Conservation (phyloP, 2,113 vertebrate genomes). For the Gavia stellata region DNA sequence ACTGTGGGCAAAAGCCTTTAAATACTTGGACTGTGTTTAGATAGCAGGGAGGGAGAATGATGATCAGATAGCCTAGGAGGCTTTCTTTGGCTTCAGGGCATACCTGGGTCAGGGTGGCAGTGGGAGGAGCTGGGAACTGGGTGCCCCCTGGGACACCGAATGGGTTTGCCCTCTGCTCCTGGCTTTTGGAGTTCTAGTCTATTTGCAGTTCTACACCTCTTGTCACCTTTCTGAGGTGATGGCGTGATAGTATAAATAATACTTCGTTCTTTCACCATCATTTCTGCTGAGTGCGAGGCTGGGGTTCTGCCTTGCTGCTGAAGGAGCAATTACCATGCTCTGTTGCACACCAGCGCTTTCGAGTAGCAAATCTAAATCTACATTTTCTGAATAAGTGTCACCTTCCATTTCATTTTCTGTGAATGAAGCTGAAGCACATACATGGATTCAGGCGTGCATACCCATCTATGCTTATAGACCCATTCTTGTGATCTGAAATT, state of each 20-base stretch:
- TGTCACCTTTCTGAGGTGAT: not conserved
- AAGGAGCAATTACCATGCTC: not conserved
- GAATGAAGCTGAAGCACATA: not conserved
- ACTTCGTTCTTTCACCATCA: not conserved
- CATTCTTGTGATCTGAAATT: not conserved
- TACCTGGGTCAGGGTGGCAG: not conserved
- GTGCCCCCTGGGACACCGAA: too few relatives aligned
- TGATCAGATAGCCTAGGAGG: not conserved
- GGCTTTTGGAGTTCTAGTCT: not conserved
- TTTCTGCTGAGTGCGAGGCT: not conserved
- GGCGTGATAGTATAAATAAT: rapidly evolving
- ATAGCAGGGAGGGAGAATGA: too few relatives aligned
- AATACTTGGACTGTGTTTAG: not conserved
- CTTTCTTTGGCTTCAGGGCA: not conserved
- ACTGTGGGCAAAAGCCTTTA: not conserved
- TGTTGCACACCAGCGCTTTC: not conserved
- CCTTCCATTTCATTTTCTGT: not conserved
- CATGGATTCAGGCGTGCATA: not conserved
- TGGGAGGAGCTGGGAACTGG: not conserved
- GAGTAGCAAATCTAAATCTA: not conserved
- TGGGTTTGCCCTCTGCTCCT: not conserved
- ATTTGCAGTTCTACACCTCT: not conserved
- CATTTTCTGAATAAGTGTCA: not conserved
- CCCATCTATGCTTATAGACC: not conserved
- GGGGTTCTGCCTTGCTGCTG: not conserved